These are phyloP conservation scores for Bradypodion pumilum DNA, from an alignment of 2,797 vertebrate genomes.

Conservation along the genomic window DNA sequence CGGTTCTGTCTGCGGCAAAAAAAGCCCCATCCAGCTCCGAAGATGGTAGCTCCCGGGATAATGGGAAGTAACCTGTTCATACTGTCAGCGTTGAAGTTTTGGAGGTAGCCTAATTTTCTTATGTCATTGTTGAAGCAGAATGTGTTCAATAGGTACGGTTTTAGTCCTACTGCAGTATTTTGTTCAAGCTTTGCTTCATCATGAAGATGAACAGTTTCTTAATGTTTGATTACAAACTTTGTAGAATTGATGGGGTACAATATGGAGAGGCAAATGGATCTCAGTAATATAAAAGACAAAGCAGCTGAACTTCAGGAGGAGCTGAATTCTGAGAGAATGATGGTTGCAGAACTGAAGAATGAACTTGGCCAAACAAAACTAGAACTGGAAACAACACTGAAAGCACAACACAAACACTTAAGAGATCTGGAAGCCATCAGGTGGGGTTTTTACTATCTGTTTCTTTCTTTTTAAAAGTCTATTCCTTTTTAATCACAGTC, in stretches of 20 bases:
- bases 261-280: slow-evolving; percentile 75
- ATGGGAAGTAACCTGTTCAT: too few species aligned
- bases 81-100: too few species aligned
- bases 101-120: not conserved
- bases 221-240: slow-evolving; percentile 26
- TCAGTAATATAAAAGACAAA: slow-evolving; percentile 67
- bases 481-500: not conserved
- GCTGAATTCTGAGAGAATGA: slow-evolving; percentile 74
- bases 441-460: slow-evolving; percentile 60
- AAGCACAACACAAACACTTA: slow-evolving; percentile 90
- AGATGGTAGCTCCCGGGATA: too few species aligned
- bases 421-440: slow-evolving; percentile 91
- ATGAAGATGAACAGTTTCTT: not conserved
- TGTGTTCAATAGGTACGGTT: not conserved
- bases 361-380: slow-evolving; percentile 89
- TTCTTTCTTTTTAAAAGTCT: too few species aligned
- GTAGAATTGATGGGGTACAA: slow-evolving; percentile 72
- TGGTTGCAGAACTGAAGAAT: slow-evolving; percentile 81
- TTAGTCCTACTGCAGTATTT: not conserved
- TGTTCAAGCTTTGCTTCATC: slow-evolving; percentile 16
- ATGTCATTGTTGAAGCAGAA: not conserved
- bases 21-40: too few species aligned
- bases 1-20: too few species aligned
- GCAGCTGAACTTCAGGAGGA: slow-evolving; percentile 75
- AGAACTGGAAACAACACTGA: slow-evolving; percentile 89